phyloP scores from a whole-genome alignment of 2,888 invertebrate genomes.

The Fragum fragum region DNA sequence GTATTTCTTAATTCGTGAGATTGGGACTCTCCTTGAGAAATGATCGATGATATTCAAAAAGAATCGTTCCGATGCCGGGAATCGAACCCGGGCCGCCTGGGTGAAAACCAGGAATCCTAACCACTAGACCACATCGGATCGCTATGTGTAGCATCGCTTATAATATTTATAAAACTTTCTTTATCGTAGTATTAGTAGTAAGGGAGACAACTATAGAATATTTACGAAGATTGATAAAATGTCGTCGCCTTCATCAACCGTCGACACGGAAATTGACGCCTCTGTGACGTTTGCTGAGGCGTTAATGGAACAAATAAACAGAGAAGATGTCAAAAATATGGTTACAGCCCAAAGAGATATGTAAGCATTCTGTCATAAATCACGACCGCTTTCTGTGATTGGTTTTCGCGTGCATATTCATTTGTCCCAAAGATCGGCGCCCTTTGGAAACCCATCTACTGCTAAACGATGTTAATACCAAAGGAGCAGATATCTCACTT shows the following conservation, averaged over 20 bases:
- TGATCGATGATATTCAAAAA: too few relatives aligned
- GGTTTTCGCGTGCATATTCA: neutral
- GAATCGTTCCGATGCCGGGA: constrained; percentile 17
- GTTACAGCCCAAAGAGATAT: constrained; percentile 81
- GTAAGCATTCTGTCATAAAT: constrained; percentile 65
- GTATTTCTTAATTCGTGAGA: too few relatives aligned
- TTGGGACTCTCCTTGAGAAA: too few relatives aligned
- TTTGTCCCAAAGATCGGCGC: neutral
- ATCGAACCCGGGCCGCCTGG: constrained; percentile 35
- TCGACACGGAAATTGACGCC: constrained; percentile 53
- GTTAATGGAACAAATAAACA: constrained; percentile 79
- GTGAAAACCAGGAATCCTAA: constrained; percentile 35
- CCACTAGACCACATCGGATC: constrained; percentile 34
- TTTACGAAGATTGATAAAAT: constrained; percentile 10
- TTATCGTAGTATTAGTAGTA: neutral
- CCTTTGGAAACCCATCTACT: too few relatives aligned
- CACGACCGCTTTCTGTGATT: neutral
- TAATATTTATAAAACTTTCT: too few relatives aligned
- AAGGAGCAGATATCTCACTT: too few relatives aligned
- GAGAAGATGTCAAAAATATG: constrained; percentile 78
- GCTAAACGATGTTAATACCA: too few relatives aligned
- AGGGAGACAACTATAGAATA: constrained; percentile 16
- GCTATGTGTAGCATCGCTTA: too few relatives aligned
- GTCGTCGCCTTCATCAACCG: constrained; percentile 49
- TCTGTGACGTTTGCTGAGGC: constrained; percentile 75